Percentiles rank a stretch among this genome's conserved stretches.
phyloP scores from a whole-genome alignment of 2,888 invertebrate genomes.

The Heliconius ismenius region DNA sequence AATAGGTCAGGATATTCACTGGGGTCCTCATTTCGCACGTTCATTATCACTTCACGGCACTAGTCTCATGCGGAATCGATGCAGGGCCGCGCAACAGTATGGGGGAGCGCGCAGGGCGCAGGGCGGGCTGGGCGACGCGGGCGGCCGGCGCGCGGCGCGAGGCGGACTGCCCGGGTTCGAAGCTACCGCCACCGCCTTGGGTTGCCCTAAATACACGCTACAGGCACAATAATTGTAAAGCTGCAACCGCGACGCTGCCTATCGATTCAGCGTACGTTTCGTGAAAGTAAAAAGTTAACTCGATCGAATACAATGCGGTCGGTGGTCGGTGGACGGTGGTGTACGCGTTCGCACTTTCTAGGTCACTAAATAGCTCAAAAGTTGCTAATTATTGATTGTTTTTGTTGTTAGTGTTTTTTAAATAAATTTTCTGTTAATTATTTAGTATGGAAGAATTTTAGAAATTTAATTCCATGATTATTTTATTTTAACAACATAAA shows the following conservation, averaged over 20 bases:
- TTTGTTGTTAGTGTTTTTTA: slow-evolving; percentile 33
- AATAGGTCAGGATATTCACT: slow-evolving; percentile 51
- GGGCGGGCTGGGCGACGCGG: slow-evolving; percentile 56
- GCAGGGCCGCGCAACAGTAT: slow-evolving; percentile 56
- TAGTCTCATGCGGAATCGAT: slow-evolving; percentile 44
- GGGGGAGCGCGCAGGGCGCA: slow-evolving; percentile 48
- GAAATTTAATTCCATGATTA: no score
- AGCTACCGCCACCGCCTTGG: slow-evolving; percentile 57
- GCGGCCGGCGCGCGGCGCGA: slow-evolving; percentile 67
- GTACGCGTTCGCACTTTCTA: slow-evolving; percentile 68
- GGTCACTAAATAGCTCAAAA: slow-evolving; percentile 70
- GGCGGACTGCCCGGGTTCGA: slow-evolving; percentile 62
- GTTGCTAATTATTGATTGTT: slow-evolving; percentile 60
- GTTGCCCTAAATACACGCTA: slow-evolving; percentile 77
- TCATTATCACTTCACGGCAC: slow-evolving; percentile 47
- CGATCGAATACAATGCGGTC: slow-evolving; percentile 76
- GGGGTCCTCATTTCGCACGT: slow-evolving; percentile 46
- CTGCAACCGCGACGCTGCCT: slow-evolving; percentile 72
- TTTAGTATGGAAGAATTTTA: neutral
- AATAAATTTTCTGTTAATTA: slow-evolving; percentile 15
- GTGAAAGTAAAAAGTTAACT: slow-evolving; percentile 77
- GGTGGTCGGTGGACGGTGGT: slow-evolving; percentile 55
- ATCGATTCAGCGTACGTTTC: slow-evolving; percentile 74
- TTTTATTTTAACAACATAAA: neutral
- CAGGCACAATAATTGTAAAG: slow-evolving; percentile 73